phyloP scores from a whole-genome alignment of 2,888 invertebrate species.

The Drosophila kokeensis region DNA sequence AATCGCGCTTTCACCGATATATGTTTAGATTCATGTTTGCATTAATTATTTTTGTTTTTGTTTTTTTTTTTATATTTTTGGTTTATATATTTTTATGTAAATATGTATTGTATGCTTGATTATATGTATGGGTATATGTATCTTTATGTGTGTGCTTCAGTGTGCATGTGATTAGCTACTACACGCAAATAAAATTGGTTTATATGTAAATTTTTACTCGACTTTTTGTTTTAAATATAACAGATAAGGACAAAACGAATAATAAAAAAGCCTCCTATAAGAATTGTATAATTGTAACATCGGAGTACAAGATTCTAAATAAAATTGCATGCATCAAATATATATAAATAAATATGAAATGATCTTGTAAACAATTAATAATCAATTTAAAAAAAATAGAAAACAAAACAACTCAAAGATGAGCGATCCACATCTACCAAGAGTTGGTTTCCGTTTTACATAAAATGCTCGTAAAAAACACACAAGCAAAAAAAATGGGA shows the following conservation, averaged over 20 bases:
- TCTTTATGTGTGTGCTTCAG: conserved; percentile 34
- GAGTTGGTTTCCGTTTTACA: conserved; percentile 17
- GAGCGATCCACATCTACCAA: conserved; percentile 29
- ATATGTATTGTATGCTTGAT: conserved; percentile 64
- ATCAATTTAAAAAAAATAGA: conserved; percentile 30
- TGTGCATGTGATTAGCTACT: conserved; percentile 32
- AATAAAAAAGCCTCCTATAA: conserved; percentile 63
- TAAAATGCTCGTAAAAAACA: conserved; percentile 64
- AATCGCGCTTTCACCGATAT: conserved; percentile 44
- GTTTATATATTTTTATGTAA: conserved; percentile 55
- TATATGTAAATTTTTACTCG: conserved; percentile 10
- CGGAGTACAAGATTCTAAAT: conserved; percentile 15
- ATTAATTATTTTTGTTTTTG: conserved; percentile 40
- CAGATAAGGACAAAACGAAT: conserved; percentile 34
- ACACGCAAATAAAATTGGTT: conserved; percentile 20
- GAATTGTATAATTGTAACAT: conserved; percentile 11
- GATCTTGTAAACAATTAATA: conserved; percentile 22
- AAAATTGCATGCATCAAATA: conserved; percentile 21
- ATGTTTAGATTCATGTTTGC: conserved; percentile 62
- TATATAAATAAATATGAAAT: conserved; percentile 35
- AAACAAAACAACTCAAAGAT: conserved; percentile 41
- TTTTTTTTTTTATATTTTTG: conserved; percentile 28
- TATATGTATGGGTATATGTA: conserved; percentile 59
- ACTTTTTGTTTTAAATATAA: conserved; percentile 45
- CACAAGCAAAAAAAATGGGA: conserved; percentile 31